Evolutionary conservation across 2,113 vertebrate genomes (phyloP).

Genomic region (Todiramphus saurophagus): DNA sequence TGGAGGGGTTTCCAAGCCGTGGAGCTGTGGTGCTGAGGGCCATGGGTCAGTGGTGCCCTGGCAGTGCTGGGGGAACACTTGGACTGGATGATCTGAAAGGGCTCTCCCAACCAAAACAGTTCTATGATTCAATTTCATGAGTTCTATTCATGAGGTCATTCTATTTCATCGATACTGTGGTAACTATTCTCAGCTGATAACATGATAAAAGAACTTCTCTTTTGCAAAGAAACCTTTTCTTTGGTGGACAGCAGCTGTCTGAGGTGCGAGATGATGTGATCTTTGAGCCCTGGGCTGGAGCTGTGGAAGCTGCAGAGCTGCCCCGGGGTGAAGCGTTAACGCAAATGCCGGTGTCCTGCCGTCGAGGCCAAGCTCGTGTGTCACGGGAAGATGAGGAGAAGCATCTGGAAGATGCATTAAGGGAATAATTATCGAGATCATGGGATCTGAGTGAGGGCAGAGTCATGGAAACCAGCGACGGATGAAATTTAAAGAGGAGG

Average conservation of each 20-base stretch:
- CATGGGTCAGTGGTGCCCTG: too few relatives aligned
- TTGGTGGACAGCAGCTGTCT: not conserved
- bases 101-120: too few relatives aligned
- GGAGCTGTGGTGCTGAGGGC: too few relatives aligned
- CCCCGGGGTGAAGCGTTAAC: fast-evolving
- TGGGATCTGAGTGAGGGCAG: not conserved
- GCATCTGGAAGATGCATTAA: not conserved
- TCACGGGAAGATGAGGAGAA: not conserved
- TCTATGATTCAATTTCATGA: too few relatives aligned
- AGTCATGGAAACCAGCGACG: not conserved
- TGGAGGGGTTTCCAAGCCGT: too few relatives aligned
- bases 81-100: too few relatives aligned
- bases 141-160: too few relatives aligned
- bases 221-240: too few relatives aligned
- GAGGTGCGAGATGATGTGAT: not conserved
- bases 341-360: too few relatives aligned
- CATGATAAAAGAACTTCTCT: too few relatives aligned
- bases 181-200: fast-evolving
- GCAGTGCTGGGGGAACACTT: too few relatives aligned
- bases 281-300: not conserved
- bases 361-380: not conserved
- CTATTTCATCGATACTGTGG: too few relatives aligned
- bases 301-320: not conserved
- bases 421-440: not conserved
- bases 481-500: not conserved